Base-by-base conservation (phyloP, 2,888 invertebrate genomes). In the Empis livida region DNA sequence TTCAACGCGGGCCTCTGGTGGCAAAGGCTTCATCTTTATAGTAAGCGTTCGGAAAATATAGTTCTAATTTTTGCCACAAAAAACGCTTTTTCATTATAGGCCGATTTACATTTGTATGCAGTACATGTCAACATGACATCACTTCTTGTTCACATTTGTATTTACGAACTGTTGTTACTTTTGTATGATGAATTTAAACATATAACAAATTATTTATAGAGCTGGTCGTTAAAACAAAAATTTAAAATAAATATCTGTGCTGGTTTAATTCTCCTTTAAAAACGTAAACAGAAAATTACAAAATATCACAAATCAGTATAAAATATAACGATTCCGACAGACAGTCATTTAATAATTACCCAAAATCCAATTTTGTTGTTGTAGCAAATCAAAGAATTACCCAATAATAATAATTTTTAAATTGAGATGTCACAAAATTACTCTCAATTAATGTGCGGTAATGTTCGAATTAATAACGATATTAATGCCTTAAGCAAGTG, bases 361-460 rank as follows among this genome's bases (percentile, higher is more conserved):
- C 17, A 41, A 31, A 16, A 42, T 2, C 35, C 14, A 17, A 20
- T 49, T 53, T 55, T n/a, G 56, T 49, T n/a, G n/a, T n/a, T 71
- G 23, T 64, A 91, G 90, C 83, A 88, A 67, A 82, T 91, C 50
- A 84, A 89, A 60, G 86, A 89, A 65, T 78, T 91, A 56, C 82
- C 87, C 53, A 77, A 90, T 54, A 80, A 85, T 46, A 91, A 90
- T 63, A 91, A 89, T 68, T 82, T 89, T 80, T 91, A 56, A 91
- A 88, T 64, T 88, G 89, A 2, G 90, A 90, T 56, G 84, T 90
- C 45, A 87, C 86, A 17, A 91, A 91, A 65, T 67, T 90, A 13
- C 71, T 91, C 5, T 86, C 87, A 4, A 80, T 91, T 16, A 80
- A 87, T n/a, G 80, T 89, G 54, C 77, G 78, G n/a, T 51, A 86